Percentiles rank a stretch among this genome's conserved stretches.
Evolutionary conservation across 2,113 vertebrate genomes (phyloP).

Genomic region (Phrynosoma platyrhinos): DNA sequence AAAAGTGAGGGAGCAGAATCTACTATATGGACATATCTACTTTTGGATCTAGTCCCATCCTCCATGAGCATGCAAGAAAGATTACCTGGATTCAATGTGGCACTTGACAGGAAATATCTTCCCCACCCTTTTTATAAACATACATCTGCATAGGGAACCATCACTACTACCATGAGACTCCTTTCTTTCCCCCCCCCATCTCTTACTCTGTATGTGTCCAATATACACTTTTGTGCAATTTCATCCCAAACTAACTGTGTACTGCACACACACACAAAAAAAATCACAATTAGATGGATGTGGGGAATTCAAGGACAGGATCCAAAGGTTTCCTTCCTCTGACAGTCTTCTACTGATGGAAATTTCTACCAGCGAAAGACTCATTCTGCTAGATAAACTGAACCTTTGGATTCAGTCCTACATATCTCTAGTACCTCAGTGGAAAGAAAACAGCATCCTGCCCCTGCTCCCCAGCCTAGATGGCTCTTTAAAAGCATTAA

Average conservation of each 20-base stretch:
- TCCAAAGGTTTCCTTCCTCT: not conserved
- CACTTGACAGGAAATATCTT: not conserved
- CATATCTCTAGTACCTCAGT: not conserved
- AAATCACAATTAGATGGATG: not conserved
- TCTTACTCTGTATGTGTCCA: not conserved
- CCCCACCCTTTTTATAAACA: not conserved
- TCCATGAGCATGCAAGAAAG: too few species aligned
- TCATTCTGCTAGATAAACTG: not conserved
- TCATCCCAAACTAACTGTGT: not conserved
- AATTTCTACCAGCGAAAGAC: not conserved
- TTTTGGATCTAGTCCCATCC: not conserved
- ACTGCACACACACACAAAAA: not conserved
- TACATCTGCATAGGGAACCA: not conserved
- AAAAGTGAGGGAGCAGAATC: not conserved
- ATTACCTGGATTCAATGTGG: not conserved
- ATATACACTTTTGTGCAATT: not conserved
- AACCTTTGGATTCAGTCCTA: conserved; percentile 15
- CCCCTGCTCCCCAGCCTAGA: not conserved
- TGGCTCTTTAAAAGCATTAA: not conserved
- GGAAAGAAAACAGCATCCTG: not conserved
- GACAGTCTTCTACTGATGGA: conserved; percentile 15
- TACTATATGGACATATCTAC: not conserved
- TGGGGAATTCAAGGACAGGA: not conserved
- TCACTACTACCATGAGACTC: not conserved
- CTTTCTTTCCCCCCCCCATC: not conserved